A percentile compares a stretch with the other conserved stretches of the same genome.
These are phyloP conservation scores for Diacarnus erythraeanus DNA, from an alignment of 37 sponge, comb jelly and placozoan genomes.

Conservation along the genomic window DNA sequence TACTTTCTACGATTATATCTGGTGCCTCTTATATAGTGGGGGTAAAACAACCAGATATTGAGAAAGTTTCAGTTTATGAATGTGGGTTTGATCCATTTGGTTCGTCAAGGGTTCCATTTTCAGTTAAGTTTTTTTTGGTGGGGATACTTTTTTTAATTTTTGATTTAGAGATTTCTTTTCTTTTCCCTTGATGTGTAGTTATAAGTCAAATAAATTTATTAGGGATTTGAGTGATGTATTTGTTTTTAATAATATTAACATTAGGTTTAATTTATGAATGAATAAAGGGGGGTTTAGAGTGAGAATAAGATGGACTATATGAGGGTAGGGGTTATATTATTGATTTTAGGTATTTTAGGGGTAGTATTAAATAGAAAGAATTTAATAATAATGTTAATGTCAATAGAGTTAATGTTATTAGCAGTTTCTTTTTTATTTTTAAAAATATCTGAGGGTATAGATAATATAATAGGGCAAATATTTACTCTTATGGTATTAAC, in stretches of 20 bases:
- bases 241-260: slow-evolving; percentile 68
- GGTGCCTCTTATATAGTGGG: slow-evolving; percentile 75
- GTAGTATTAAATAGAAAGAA: slow-evolving; percentile 76
- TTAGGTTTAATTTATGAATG: slow-evolving; percentile 74
- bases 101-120: slow-evolving; percentile 78
- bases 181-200: slow-evolving; percentile 4
- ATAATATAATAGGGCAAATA: slow-evolving; percentile 60
- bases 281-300: slow-evolving; percentile 67
- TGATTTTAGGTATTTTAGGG: slow-evolving; percentile 66
- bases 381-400: slow-evolving; percentile 81
- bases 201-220: slow-evolving; percentile 49
- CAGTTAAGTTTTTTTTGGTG: slow-evolving; percentile 83
- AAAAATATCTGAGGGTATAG: slow-evolving; percentile 46
- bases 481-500: slow-evolving; percentile 76
- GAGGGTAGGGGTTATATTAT: slow-evolving; percentile 53
- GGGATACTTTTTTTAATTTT: slow-evolving; percentile 86
- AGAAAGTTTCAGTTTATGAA: slow-evolving; percentile 1
- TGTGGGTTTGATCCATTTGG: slow-evolving; percentile 70
- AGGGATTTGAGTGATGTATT: slow-evolving; percentile 58
- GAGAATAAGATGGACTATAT: slow-evolving; percentile 64
- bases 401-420: slow-evolving; percentile 79
- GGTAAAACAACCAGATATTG: slow-evolving; percentile 58
- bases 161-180: slow-evolving; percentile 59
- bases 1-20: slow-evolving; percentile 74
- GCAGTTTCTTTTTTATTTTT: slow-evolving; percentile 63